Evolutionary conservation across 2,113 vertebrate genomes (phyloP).

Genomic region (Loxodonta africana): DNA sequence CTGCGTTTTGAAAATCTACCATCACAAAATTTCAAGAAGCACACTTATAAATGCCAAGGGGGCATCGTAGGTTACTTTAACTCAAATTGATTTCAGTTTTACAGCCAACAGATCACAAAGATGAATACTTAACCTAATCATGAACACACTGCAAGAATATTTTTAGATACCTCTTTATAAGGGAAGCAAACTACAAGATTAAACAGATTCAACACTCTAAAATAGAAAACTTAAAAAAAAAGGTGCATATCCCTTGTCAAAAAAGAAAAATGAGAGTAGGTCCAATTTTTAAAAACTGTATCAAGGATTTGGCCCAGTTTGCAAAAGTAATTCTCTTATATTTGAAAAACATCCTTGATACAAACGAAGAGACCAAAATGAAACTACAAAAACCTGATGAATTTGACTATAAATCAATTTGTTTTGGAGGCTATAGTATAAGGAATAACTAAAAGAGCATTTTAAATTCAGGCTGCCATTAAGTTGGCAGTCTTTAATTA

Average conservation of each 20-base stretch:
- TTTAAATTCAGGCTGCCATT: neutral
- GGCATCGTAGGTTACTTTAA: neutral
- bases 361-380: constrained; percentile 50
- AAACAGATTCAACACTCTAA: neutral
- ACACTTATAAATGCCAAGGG: neutral
- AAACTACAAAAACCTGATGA: constrained; percentile 34
- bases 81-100: constrained; percentile 11
- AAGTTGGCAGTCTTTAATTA: neutral
- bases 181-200: neutral
- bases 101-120: neutral
- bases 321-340: constrained; percentile 40
- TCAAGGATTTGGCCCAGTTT: neutral
- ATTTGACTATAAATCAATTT: neutral
- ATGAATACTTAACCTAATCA: constrained; percentile 30
- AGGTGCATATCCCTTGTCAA: neutral
- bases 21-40: constrained; percentile 26
- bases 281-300: neutral
- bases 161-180: constrained; percentile 11
- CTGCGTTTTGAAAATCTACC: constrained; percentile 50
- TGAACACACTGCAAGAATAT: constrained; percentile 36
- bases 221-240: neutral
- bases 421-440: neutral
- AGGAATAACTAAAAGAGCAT: neutral
- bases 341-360: neutral
- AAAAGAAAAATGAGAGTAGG: constrained; percentile 23